Conservation (phyloP, 2,888 invertebrate genomes). For the Caenorhabditis zanzibari region DNA sequence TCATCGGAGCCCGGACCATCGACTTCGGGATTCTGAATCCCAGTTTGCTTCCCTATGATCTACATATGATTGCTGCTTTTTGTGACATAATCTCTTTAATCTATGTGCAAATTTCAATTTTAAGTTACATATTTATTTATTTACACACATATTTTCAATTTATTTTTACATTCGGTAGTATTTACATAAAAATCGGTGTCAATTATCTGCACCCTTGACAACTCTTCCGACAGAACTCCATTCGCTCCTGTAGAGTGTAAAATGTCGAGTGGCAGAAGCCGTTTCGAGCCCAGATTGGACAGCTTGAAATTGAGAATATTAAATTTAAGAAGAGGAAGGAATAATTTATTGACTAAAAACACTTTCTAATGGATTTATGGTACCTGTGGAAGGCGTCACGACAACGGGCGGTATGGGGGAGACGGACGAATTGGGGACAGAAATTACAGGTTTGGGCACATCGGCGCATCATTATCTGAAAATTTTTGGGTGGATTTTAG, state of each 20-base stretch:
- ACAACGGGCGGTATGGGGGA: constrained; percentile 50
- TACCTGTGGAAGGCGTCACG: constrained; percentile 62
- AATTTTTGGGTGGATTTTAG: background rate
- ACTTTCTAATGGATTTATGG: constrained; percentile 14
- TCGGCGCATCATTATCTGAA: constrained; percentile 63
- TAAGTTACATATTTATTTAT: constrained; percentile 19
- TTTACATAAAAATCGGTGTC: constrained; percentile 21
- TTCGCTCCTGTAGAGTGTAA: constrained; percentile 60
- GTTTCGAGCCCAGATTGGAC: constrained; percentile 57
- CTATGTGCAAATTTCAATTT: background rate
- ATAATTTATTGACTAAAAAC: constrained; percentile 36
- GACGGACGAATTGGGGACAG: constrained; percentile 49
- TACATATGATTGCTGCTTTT: background rate
- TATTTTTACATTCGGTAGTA: background rate
- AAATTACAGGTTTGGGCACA: constrained; percentile 60
- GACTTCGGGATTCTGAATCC: background rate
- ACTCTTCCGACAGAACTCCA: constrained; percentile 57
- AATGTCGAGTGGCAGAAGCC: constrained; percentile 64
- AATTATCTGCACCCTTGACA: constrained; percentile 49
- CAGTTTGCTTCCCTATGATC: constrained; percentile 2
- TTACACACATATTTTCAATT: constrained; percentile 3
- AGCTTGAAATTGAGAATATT: constrained; percentile 36
- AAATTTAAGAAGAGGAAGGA: background rate
- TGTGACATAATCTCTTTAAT: constrained; percentile 40
- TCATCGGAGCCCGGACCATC: constrained; percentile 34